Base-by-base conservation (phyloP, 2,113 vertebrate genomes). In the Thalassarche chlororhynchos region DNA sequence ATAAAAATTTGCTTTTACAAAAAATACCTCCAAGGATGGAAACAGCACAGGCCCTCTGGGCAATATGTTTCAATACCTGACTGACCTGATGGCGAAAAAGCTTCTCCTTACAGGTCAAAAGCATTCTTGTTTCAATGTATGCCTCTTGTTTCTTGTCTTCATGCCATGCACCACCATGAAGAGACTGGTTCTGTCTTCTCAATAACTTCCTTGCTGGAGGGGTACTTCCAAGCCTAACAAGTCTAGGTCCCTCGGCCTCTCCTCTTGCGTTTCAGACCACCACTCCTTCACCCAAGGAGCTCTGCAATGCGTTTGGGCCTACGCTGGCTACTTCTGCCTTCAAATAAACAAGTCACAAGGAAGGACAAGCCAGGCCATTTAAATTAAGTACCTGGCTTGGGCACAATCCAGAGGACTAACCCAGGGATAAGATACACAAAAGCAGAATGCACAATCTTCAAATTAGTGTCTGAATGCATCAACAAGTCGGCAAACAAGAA, bases 111-210 rank as follows among this genome's bases (percentile, higher is more conserved):
- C 9, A 61, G 40, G 26, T 66, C 31, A 54, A 47, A 79, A 60
- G 17, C 10, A 5, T 20, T 51, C 36, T 12, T 24, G 3, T 20
- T 64, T 40, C 25, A 14, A 2, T 2, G 2, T 12, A 7, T 7
- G 29, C 17, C 29, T 52, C 29, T 34, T 32, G 6, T n/a, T 34
- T 38, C 14, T 20, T 6, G 1, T 29, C 64, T 51, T 57, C 49
- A 7, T 55, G n/a, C 15, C 34, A 9, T 2, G 3, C 6, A 18
- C 40, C 47, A 25, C 62, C n/a, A n/a, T 5, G 14, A 52, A 72
- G 31, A 62, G n/a, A 4, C n/a, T 18, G 14, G n/a, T 42, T 55
- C 29, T 21, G 10, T 21, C n/a, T 77, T 42, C 57, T 60, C 32
- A 34, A 2, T 14, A 44, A 10, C 32, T 46, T 57, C 32, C 36